Evolutionary conservation across 2,888 invertebrate species (phyloP).

Genomic region (Colletes collaris): DNA sequence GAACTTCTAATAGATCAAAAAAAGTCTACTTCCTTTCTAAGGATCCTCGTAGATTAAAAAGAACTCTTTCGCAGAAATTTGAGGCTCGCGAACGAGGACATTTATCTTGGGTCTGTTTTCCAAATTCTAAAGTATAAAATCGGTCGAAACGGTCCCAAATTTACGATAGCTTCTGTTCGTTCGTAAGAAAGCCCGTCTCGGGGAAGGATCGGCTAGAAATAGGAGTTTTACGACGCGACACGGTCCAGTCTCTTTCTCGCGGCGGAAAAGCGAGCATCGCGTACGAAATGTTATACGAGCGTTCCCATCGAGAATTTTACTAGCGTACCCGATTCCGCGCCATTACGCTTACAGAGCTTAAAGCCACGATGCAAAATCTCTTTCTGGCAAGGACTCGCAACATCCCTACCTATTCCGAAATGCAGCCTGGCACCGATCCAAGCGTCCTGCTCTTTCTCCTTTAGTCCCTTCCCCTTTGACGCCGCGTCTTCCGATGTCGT

Average conservation of each 20-base stretch:
- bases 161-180: not conserved
- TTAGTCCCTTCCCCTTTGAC: conserved; percentile 50
- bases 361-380: conserved; percentile 66
- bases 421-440: conserved; percentile 65
- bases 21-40: too few species aligned
- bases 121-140: not conserved
- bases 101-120: too few species aligned
- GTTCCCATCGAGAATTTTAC: conserved; percentile 51
- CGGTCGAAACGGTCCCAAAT: not conserved
- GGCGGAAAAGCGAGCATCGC: conserved; percentile 20
- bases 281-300: conserved; percentile 45
- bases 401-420: conserved; percentile 59
- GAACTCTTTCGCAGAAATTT: too few species aligned
- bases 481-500: conserved; percentile 55
- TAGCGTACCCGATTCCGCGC: conserved; percentile 57
- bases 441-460: conserved; percentile 52
- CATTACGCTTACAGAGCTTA: conserved; percentile 64
- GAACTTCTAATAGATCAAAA: too few species aligned
- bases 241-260: conserved; percentile 16
- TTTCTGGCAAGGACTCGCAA: conserved; percentile 64
- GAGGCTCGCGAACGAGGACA: too few species aligned
- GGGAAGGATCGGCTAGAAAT: not conserved
- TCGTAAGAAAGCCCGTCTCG: not conserved
- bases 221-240: conserved; percentile 12
- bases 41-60: too few species aligned